phyloP scores from a whole-genome alignment of 1,140 invertebrate genomes.

The Solenopsis fugax region DNA sequence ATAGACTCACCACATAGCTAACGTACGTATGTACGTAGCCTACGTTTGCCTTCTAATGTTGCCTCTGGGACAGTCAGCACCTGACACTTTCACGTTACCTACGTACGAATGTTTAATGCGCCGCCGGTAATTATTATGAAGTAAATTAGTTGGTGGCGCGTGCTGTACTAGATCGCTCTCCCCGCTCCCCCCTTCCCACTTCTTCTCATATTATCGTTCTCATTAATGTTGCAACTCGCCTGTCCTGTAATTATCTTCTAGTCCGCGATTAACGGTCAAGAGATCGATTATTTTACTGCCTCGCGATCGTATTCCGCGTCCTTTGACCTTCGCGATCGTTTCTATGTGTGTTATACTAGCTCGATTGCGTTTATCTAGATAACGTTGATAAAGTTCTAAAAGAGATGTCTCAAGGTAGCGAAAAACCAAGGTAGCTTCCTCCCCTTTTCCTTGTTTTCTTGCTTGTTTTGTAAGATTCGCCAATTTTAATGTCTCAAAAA shows the following conservation, averaged over 20 bases:
- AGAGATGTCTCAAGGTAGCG: not conserved
- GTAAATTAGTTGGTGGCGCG: conserved; percentile 72
- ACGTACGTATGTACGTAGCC: not conserved
- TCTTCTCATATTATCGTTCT: conserved; percentile 9
- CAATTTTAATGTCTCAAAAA: too few species aligned
- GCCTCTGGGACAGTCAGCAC: conserved; percentile 74
- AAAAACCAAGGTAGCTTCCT: not conserved
- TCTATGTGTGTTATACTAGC: too few species aligned
- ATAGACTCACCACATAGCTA: not conserved
- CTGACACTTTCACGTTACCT: conserved; percentile 75
- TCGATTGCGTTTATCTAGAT: not conserved
- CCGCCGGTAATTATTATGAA: conserved; percentile 77
- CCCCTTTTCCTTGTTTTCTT: too few species aligned
- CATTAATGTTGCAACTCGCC: conserved; percentile 74
- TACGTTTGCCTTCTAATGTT: conserved; percentile 67
- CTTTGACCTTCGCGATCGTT: conserved; percentile 59
- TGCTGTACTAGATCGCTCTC: conserved; percentile 40
- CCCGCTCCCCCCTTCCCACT: too few species aligned
- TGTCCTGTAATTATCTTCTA: conserved; percentile 62
- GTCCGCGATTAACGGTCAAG: conserved; percentile 65
- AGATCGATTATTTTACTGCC: conserved; percentile 65
- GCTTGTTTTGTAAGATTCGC: too few species aligned
- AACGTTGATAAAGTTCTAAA: not conserved
- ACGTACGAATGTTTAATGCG: conserved; percentile 77
- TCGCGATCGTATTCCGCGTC: conserved; percentile 18